A percentile compares a stretch with the other conserved stretches of the same genome.
phyloP scores from a whole-genome alignment of 1,140 invertebrate species.

The Gryllus bimaculatus region DNA sequence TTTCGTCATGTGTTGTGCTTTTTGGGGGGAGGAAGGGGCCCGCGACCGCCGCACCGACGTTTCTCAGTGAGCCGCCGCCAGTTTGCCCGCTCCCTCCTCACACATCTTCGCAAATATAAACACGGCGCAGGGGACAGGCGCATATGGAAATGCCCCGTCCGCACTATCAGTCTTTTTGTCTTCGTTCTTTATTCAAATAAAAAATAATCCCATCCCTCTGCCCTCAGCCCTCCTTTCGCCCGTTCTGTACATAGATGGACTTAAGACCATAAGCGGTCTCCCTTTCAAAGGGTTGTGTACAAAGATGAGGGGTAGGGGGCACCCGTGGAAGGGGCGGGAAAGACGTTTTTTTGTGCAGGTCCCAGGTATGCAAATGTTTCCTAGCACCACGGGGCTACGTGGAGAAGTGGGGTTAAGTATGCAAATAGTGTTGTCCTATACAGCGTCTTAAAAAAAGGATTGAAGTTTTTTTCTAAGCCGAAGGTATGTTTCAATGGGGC shows the following conservation, averaged over 20 bases:
- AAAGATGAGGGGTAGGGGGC: conserved; percentile 1
- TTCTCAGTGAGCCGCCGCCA: neutral
- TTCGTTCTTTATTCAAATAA: conserved; percentile 16
- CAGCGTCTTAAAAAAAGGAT: too few species aligned
- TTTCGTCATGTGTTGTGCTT: conserved; percentile 14
- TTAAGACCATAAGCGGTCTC: conserved; percentile 15
- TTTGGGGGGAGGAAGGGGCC: conserved; percentile 9
- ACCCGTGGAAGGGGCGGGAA: neutral
- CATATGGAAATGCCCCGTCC: too few species aligned
- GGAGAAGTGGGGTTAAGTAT: conserved; percentile 15
- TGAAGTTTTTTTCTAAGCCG: too few species aligned
- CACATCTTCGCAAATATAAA: too few species aligned
- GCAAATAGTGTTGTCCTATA: conserved; percentile 11
- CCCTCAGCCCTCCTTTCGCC: conserved; percentile 5
- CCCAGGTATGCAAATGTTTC: conserved; percentile 16
- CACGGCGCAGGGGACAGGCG: too few species aligned
- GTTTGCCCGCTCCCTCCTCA: neutral
- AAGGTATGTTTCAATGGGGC: too few species aligned
- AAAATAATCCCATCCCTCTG: conserved; percentile 9
- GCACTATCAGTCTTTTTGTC: too few species aligned
- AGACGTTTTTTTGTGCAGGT: conserved; percentile 2
- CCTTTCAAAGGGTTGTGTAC: conserved; percentile 13
- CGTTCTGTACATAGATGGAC: conserved; percentile 10
- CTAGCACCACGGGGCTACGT: neutral
- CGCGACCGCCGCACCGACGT: neutral